A percentile compares a stretch with the other conserved stretches of the same genome.
Conservation (phyloP, 2,797 vertebrate species). For the Falco concolor region DNA sequence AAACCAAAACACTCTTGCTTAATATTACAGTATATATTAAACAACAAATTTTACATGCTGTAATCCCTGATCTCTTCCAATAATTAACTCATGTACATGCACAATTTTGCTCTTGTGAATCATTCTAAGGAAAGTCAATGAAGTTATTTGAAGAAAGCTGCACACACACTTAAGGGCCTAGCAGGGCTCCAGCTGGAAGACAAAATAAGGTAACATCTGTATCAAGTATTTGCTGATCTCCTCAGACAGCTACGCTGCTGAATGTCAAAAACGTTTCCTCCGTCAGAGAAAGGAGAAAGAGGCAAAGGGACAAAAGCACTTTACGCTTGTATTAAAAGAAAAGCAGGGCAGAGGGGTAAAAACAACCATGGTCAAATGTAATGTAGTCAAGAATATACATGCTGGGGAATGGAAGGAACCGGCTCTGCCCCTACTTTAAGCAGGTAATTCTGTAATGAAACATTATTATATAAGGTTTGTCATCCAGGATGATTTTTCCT, state of each 20-base stretch:
- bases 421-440: background rate
- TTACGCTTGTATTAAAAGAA: background rate
- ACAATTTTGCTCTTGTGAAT: background rate
- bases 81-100: background rate
- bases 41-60: background rate
- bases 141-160: background rate
- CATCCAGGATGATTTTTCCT: background rate
- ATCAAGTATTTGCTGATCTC: background rate
- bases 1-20: accelerated
- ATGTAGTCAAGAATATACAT: accelerated
- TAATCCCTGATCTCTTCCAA: background rate
- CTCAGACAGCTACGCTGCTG: background rate
- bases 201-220: background rate
- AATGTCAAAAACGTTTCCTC: background rate
- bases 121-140: background rate
- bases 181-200: background rate
- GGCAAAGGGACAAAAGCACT: background rate
- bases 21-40: background rate
- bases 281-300: background rate
- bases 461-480: background rate
- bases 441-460: background rate
- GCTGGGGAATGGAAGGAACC: background rate
- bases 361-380: background rate
- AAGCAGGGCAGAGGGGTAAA: background rate
- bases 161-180: background rate